Percentiles rank a stretch among this genome's conserved stretches.
Evolutionary conservation across 2,113 vertebrate species (phyloP).

Genomic region (Channa argus): DNA sequence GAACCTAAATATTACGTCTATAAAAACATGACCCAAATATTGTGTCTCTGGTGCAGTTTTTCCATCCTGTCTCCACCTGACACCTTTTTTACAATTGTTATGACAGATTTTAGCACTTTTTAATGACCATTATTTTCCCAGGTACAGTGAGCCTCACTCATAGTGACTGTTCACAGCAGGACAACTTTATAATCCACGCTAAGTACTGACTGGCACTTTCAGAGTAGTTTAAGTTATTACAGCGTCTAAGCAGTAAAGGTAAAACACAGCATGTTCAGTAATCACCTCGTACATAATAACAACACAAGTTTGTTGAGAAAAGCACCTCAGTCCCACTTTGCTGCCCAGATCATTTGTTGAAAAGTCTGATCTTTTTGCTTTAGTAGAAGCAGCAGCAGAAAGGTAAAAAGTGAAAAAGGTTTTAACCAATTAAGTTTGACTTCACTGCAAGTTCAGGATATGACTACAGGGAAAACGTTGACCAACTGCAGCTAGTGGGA

Average conservation of each 20-base stretch:
- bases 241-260: conserved; percentile 5
- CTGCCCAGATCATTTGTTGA: background rate
- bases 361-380: conserved; percentile 1
- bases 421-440: conserved; percentile 19
- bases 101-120: conserved; percentile 55
- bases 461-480: background rate
- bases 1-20: conserved; percentile 79
- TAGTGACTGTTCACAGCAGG: conserved; percentile 32
- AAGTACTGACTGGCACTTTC: conserved; percentile 15
- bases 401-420: background rate
- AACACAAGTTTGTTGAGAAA: background rate
- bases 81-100: conserved; percentile 53
- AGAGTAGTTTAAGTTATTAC: conserved; percentile 26
- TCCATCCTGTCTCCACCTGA: conserved; percentile 64
- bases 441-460: conserved; percentile 10
- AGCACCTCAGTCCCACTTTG: background rate
- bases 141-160: conserved; percentile 31
- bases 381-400: background rate
- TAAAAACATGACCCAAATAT: conserved; percentile 76
- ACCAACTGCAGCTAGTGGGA: background rate
- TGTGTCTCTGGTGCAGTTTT: conserved; percentile 65
- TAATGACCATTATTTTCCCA: conserved; percentile 60
- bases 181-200: conserved; percentile 34
- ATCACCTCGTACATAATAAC: conserved; percentile 11
- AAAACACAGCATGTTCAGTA: background rate